Conservation (phyloP, 2,797 vertebrate species). For the Chelonia mydas region DNA sequence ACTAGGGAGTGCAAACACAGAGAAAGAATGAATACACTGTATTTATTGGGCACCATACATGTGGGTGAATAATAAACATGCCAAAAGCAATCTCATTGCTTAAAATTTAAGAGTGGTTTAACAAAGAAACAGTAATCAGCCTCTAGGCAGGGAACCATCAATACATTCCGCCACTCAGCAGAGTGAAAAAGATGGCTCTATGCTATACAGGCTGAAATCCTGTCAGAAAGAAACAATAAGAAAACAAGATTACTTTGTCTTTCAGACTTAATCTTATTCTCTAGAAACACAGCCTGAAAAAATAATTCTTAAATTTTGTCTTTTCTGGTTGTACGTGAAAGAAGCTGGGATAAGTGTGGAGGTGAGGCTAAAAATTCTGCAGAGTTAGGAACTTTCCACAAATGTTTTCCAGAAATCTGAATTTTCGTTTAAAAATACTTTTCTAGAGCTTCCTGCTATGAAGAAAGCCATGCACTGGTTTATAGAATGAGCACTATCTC, state of each 20-base stretch:
- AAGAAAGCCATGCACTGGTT: constrained; percentile 41
- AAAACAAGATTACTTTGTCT: background rate
- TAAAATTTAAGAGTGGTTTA: background rate
- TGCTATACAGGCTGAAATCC: background rate
- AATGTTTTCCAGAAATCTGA: fast-evolving
- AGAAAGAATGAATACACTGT: background rate
- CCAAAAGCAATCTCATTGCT: background rate
- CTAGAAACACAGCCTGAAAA: constrained; percentile 22
- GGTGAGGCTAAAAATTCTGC: constrained; percentile 43
- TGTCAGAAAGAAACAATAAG: constrained; percentile 1
- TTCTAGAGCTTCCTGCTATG: constrained; percentile 52
- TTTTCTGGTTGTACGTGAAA: constrained; percentile 33
- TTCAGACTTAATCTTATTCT: constrained; percentile 15
- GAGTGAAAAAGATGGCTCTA: background rate
- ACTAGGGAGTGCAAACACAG: background rate
- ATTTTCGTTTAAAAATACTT: constrained; percentile 58
- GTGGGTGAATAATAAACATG: background rate
- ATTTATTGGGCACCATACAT: background rate
- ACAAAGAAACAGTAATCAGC: background rate
- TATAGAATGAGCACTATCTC: constrained; percentile 57
- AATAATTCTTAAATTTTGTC: constrained; percentile 43
- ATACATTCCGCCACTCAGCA: background rate
- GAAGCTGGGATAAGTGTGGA: constrained; percentile 28
- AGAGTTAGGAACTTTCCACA: constrained; percentile 46
- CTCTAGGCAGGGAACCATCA: background rate